Conservation (phyloP, 2,113 vertebrate genomes). For the Ameiurus melas region DNA sequence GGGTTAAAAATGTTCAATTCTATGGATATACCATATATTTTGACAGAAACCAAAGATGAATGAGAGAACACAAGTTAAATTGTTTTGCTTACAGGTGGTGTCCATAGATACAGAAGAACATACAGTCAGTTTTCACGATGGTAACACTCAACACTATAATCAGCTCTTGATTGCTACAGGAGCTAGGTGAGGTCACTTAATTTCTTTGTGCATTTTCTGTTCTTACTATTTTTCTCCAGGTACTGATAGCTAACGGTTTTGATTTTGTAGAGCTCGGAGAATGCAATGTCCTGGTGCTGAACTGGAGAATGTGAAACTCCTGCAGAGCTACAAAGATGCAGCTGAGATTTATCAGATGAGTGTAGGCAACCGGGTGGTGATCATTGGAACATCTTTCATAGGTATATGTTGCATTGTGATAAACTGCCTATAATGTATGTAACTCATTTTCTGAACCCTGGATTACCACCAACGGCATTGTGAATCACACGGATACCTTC, state of each 20-base stretch:
- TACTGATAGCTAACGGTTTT: background rate
- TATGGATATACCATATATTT: background rate
- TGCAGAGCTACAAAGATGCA: slow-evolving; percentile 78
- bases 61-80: background rate
- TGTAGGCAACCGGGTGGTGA: slow-evolving; percentile 67
- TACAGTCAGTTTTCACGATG: slow-evolving; percentile 69
- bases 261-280: slow-evolving; percentile 66
- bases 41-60: background rate
- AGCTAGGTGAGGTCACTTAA: slow-evolving; percentile 77
- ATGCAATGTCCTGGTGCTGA: slow-evolving; percentile 76
- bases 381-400: slow-evolving; percentile 84
- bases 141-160: slow-evolving; percentile 72
- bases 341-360: slow-evolving; percentile 72
- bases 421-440: background rate
- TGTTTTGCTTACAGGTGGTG: slow-evolving; percentile 67
- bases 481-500: background rate
- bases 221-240: background rate
- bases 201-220: background rate
- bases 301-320: slow-evolving; percentile 72
- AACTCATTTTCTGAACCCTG: background rate
- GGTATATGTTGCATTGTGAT: slow-evolving; percentile 62
- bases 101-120: slow-evolving; percentile 70
- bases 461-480: background rate
- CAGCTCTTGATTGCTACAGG: slow-evolving; percentile 84
- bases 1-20: background rate